Evolutionary conservation across 2,888 invertebrate species (phyloP).

Genomic region (Boloria euphrosyne): DNA sequence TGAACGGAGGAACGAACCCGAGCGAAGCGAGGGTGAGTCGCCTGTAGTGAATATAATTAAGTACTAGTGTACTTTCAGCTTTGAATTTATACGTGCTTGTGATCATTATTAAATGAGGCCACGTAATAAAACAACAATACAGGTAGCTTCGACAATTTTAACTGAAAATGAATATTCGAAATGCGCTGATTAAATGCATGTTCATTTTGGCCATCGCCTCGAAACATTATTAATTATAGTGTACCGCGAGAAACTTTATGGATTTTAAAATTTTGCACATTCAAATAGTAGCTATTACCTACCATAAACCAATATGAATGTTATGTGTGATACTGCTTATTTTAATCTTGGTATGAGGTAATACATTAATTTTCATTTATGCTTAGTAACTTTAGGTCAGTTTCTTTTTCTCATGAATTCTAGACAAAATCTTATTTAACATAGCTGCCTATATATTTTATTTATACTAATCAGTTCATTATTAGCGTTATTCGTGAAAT

Average conservation of each 20-base stretch:
- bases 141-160: conserved; percentile 10
- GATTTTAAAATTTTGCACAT: conserved; percentile 12
- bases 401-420: no score
- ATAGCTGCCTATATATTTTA: no score
- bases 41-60: no score
- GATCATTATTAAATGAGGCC: conserved; percentile 9
- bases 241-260: conserved; percentile 6
- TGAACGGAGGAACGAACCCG: no score
- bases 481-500: no score
- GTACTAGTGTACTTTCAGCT: background rate
- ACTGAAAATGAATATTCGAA: conserved; percentile 13
- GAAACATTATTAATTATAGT: conserved; percentile 14
- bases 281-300: conserved; percentile 1
- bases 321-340: background rate
- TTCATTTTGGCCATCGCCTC: conserved; percentile 24
- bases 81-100: background rate
- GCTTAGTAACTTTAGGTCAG: no score
- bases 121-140: conserved; percentile 14
- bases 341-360: no score
- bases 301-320: no score
- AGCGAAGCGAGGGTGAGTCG: no score
- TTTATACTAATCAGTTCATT: no score
- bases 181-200: conserved; percentile 25
- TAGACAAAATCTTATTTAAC: no score
- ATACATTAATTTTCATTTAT: no score